phyloP scores from a whole-genome alignment of 2,797 vertebrate genomes.

The Phrynocephalus guinanensis region DNA sequence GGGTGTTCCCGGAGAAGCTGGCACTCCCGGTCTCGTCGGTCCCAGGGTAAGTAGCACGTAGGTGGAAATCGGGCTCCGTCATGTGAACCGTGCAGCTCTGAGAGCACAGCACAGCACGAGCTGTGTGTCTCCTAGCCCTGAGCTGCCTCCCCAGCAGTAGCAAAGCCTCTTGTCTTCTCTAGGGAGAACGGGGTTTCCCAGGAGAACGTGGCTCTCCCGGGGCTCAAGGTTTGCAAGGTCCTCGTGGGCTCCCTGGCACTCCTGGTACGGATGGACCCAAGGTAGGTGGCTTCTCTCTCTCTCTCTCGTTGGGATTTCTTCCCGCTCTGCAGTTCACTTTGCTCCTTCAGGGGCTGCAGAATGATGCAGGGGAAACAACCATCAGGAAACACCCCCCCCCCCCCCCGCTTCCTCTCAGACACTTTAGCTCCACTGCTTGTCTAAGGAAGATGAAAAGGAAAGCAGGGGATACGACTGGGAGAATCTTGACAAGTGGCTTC shows the following conservation, averaged over 20 bases:
- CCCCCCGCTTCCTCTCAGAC: too few relatives aligned
- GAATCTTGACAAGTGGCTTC: neutral
- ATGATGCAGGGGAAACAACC: too few relatives aligned
- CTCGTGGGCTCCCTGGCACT: slow-evolving; percentile 92
- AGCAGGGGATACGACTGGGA: neutral
- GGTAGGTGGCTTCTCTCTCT: slow-evolving; percentile 75
- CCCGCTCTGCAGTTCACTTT: neutral
- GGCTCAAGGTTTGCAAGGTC: slow-evolving; percentile 90
- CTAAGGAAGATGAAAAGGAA: neutral
- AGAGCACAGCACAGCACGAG: neutral
- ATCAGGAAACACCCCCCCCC: too few relatives aligned
- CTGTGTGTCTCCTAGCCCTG: neutral
- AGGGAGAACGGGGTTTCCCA: slow-evolving; percentile 96
- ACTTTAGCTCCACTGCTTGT: neutral
- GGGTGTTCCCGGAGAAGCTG: slow-evolving; percentile 95
- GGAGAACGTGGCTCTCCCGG: slow-evolving; percentile 94
- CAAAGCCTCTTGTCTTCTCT: neutral
- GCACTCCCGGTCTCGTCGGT: slow-evolving; percentile 89
- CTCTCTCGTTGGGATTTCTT: fast-evolving
- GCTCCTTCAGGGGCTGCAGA: neutral
- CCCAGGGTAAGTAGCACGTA: slow-evolving; percentile 85
- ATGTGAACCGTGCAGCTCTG: too few relatives aligned
- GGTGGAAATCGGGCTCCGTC: neutral
- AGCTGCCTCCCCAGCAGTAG: neutral
- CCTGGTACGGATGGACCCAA: slow-evolving; percentile 96